Evolutionary conservation across 1,140 invertebrate species (phyloP), one percentile per base, ranked within the genome.

Genomic region (Drosophila funebris): DNA sequence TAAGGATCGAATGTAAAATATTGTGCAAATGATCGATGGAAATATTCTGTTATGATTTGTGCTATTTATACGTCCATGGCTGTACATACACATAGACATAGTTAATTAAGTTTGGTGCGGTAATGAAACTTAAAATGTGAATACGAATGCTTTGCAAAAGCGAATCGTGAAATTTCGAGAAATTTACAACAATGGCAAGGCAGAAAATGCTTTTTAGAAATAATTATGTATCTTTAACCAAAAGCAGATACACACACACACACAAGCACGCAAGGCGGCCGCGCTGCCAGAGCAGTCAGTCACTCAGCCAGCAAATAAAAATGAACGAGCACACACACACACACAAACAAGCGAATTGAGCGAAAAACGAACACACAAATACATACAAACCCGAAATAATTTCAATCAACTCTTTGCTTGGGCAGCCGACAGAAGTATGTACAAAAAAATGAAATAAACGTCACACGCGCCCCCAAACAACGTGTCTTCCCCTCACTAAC

Each of bases 201-300:
- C 90, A 85, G 80, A 90, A 90, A 91, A 78, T 91, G 90, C 64
- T 90, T 91, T 91, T 91, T 84, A 90, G 84, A 90, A 90, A 90
- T 89, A 90, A 90, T 90, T 90, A 90, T 90, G 82, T 90, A 90
- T 90, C 83, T 90, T 83, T 78, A 84, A 75, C 76, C 73, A 76
- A 88, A 84, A 80, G 70, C 74, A 90, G 73, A 85, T 84, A 84
- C 76, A 78, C 69, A 85, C 64, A 67, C 53, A 63, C 53, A 72
- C 20, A 43, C 24, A 58, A 33, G 64, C 54, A 57, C 8, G 31
- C 13, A 44, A 54, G 22, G 58, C 60, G 46, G 33, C 31, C 60
- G 60, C 60, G 60, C 20, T 24, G 64, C 61, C 52, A 60, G 44
- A 60, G 44, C 60, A 71, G 41, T 46, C 70, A 70, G 46, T 60